These are phyloP conservation scores for Metalampra italica DNA, from an alignment of 2,888 invertebrate species.

Conservation along the genomic window DNA sequence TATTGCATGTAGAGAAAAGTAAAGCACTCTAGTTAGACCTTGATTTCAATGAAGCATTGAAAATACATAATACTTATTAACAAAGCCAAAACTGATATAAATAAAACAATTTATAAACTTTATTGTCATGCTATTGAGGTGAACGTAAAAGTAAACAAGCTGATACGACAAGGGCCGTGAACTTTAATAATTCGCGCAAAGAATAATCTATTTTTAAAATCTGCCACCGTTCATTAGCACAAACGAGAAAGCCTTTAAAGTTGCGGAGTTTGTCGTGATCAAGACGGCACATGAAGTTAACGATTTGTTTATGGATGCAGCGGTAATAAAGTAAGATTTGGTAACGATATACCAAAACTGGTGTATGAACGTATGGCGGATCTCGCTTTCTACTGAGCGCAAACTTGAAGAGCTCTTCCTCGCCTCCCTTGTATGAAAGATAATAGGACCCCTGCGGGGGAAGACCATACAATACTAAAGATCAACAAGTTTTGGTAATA, in stretches of 20 bases:
- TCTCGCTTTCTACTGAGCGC: slow-evolving; percentile 1
- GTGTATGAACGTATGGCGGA: not conserved
- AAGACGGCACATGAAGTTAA: not conserved
- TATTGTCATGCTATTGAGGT: not conserved
- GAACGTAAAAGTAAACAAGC: not conserved
- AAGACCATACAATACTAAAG: not conserved
- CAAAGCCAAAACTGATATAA: too few relatives aligned
- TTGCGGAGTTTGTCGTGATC: not conserved
- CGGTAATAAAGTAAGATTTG: not conserved
- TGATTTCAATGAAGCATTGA: too few relatives aligned
- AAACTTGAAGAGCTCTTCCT: not conserved
- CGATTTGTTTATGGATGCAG: not conserved
- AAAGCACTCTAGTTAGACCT: too few relatives aligned
- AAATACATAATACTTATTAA: too few relatives aligned
- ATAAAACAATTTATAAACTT: not conserved
- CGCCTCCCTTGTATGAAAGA: not conserved
- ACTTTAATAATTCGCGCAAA: not conserved
- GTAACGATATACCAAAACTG: not conserved
- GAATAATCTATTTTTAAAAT: slow-evolving; percentile 1
- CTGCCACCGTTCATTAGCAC: not conserved
- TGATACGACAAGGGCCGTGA: not conserved
- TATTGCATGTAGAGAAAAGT: too few relatives aligned
- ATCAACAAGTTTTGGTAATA: not conserved
- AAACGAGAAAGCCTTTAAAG: not conserved
- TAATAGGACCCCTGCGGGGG: not conserved